Conservation (phyloP, 2,113 vertebrate species). For the Scopus umbretta region DNA sequence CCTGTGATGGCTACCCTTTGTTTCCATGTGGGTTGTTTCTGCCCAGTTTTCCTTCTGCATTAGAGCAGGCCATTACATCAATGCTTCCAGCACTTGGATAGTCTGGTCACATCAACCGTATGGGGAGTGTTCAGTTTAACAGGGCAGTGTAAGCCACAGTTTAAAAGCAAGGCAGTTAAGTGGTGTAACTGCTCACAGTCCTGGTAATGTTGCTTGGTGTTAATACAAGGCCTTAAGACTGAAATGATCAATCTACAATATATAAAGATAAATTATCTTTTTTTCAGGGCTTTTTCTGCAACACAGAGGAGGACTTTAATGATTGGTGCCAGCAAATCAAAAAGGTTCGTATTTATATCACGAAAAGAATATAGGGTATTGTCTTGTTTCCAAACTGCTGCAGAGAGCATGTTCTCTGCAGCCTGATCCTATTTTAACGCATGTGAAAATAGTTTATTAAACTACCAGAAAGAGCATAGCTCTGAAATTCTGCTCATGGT, state of each 20-base stretch:
- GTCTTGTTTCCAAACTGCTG: neutral
- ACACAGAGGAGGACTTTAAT: slow-evolving; percentile 91
- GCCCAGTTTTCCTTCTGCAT: neutral
- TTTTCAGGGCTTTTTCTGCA: slow-evolving; percentile 92
- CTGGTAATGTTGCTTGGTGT: neutral
- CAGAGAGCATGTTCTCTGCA: neutral
- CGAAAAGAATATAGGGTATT: neutral
- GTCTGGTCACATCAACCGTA: neutral
- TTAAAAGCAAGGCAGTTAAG: neutral
- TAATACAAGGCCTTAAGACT: neutral
- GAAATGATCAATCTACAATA: neutral
- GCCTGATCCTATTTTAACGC: neutral
- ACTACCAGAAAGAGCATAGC: neutral
- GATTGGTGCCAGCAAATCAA: slow-evolving; percentile 93
- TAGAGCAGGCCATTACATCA: neutral
- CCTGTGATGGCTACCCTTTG: neutral
- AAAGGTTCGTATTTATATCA: slow-evolving; percentile 76
- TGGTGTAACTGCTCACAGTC: neutral
- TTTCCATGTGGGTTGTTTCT: neutral
- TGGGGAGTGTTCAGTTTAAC: neutral
- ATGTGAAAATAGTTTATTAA: neutral
- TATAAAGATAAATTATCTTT: neutral
- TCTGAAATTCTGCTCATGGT: neutral
- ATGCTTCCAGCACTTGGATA: neutral
- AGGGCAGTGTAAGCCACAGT: neutral